Evolutionary conservation across 2,113 vertebrate genomes (phyloP), one percentile per base, ranked within the genome.

Genomic region (Cettia cetti): DNA sequence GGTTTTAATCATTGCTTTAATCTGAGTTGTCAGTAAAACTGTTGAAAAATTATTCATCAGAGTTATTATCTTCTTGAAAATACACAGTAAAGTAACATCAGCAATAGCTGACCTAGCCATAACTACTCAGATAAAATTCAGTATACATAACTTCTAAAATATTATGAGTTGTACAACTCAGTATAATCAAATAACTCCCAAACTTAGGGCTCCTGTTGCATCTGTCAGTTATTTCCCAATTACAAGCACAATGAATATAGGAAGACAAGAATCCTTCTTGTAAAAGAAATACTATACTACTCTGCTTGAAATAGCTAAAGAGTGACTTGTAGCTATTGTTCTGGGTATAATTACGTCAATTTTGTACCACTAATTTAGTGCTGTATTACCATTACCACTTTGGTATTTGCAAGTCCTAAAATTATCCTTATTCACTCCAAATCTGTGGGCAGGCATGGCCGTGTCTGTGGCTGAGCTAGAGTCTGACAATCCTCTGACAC

Each of bases 401-500:
- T 39, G 42, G 7, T 15, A 40, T 78, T 61, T 56, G 4, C 10
- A 28, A 74, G 31, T 50, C 24, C 13, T 59, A n/a, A 56, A 82
- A 71, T 60, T 20, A 47, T 44, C 13, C 11, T 50, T 78, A 68
- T 40, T 57, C 30, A 30, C 6, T 7, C 3, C 11, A 88, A 70
- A 54, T 60, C 24, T 63, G 1, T n/a, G n/a, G 10, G 10, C 37
- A 66, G 26, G 17, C 8, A 64, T 7, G 20, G 18, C 5, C 11
- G 5, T 30, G 6, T 39, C n/a, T 65, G 24, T n/a, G 60, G 2
- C 13, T 44, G 21, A 66, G 24, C 21, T 85, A 52, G 65, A 75
- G 4, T 30, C 12, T 57, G n/a, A 11, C 37, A 24, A 1, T 78
- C 9, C 3, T 11, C 4, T 15, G 42, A 0, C 6, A 21, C 1